Base-by-base conservation (phyloP, 2,797 vertebrate genomes). In the Tragelaphus oryx region DNA sequence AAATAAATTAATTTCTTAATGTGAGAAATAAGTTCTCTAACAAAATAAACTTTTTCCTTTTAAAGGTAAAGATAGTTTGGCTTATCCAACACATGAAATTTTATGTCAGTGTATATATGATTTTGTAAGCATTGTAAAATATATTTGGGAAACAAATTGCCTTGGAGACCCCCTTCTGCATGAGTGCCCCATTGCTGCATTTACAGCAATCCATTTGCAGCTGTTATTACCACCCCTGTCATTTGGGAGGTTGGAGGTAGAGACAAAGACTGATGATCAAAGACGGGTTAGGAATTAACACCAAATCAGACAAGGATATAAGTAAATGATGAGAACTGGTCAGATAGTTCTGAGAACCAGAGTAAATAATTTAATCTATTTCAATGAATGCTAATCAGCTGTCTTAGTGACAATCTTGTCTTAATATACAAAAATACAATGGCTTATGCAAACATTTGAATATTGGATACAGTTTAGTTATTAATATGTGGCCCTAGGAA, bases 301-400 rank as follows among this genome's bases (percentile, higher is more conserved):
- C 37, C 79, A 94, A 92, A 87, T 83, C 68, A 95, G 28, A 46
- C 50, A 87, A 89, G 37, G 30, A 79, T 44, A 41, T 44, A 81
- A 59, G 78, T 94, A 94, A 82, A 74, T 52, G 84, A 33, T 37
- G 18, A 91, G 65, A 88, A 59, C 1, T 84, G 88, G 37, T 81
- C 79, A 88, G 54, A 22, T 41, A 26, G 48, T 24, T 90, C 62
- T 82, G 76, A 94, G 54, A 92, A 68, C 52, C 52, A 84, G 37
- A 92, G 68, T 59, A 68, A 46, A 87, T 52, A 55, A 50, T 80
- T 87, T 48, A 84, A 86, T 82, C 62, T 71, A 54, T 90, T 92
- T 84, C 46, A 85, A 86, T 81, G n/a, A 88, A 85, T n/a, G n/a
- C 57, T 91, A 82, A 88, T 71, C 94, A 95, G 57, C 46, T 86